Evolutionary conservation across 1,140 invertebrate genomes (phyloP), one percentile per base, ranked within the genome.

Genomic region (Drosophila kanapiae): DNA sequence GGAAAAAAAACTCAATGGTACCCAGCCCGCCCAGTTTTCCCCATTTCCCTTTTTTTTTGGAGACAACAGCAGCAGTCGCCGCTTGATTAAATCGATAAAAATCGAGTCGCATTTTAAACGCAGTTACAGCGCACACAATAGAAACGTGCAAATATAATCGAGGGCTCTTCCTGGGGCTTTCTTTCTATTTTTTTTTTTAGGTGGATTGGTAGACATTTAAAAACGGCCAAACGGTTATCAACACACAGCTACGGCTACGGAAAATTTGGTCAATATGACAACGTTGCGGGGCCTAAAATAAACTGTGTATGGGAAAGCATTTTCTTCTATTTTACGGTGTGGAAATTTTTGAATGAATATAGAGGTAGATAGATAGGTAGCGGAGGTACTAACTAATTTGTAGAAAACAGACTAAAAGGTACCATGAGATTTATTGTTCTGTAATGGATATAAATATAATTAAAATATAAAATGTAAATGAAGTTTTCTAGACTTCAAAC

Each of bases 51-150:
- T 10, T 6, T 49, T 54, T 56, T 27, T 38, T 38, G 31, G 51
- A 56, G 53, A 38, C 38, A 58, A n/a, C 45, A 60, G 27, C 53
- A 61, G 57, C 57, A 79, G 76, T 43, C 63, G 54, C 29, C 68
- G 78, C 86, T 90, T 90, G 85, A 90, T 88, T 88, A 88, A 88
- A 88, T 90, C 85, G 85, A 90, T 90, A 91, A 90, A 90, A 90
- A 82, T 82, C 78, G 86, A 85, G 78, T 88, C 69, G 65, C 85
- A 69, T 75, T 88, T 88, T 79, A 85, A 90, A 58, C 85, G 78
- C 69, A 62, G 74, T 68, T 78, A 65, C 77, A 69, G 61, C 29
- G 49, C 69, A 62, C 74, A 88, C 82, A 90, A 90, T 90, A 91
- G 86, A 91, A 90, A 82, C 82, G 82, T 85, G 84, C 78, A 90